Evolutionary conservation across 2,797 vertebrate species (phyloP), one percentile per base, ranked within the genome.

Genomic region (Pristis pectinata): DNA sequence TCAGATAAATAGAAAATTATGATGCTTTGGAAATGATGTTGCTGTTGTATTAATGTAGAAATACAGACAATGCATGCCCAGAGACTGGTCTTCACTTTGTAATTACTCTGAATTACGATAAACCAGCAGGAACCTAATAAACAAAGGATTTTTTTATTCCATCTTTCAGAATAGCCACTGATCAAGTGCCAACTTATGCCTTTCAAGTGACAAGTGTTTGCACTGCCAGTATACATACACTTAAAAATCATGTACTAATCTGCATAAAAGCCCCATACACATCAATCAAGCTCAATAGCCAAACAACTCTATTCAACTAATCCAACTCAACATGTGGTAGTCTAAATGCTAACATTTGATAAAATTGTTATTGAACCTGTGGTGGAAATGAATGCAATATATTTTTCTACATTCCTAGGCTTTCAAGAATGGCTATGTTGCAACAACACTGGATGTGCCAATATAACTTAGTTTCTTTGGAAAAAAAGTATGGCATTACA

Each of bases 1-100:
- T 92, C 95, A 94, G 95, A 94, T 83, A 95, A 94, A 95, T 59
- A 87, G 87, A 87, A 87, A 93, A 67, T 37, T 67, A 6, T 4
- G 11, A 93, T 30, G 27, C 41, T 93, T 93, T 44, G 44, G 91
- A 72, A 93, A 72, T 72, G 17, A 67, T 30, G 19, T 11, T 44
- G 91, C 67, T 93, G 44, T 44, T 30, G 49, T 41, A 74, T 27
- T n/a, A 37, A 49, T 67, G 41, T 67, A 37, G 77, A 64, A 94
- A 67, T 64, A 30, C 56, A 94, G 53, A 87, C 19, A 34, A 67
- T 87, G 59, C 44, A 30, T 85, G 82, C 44, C 27, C 49, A 15
- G 13, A 94, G 27, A n/a, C 67, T 74, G 53, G 27, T 59, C 34
- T 49, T 94, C 74, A 94, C 41, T 94, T 30, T 15, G 27, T 2